Evolutionary conservation across 2,113 vertebrate species (phyloP), one percentile per base, ranked within the genome.

Genomic region (Myrmecobius fasciatus): DNA sequence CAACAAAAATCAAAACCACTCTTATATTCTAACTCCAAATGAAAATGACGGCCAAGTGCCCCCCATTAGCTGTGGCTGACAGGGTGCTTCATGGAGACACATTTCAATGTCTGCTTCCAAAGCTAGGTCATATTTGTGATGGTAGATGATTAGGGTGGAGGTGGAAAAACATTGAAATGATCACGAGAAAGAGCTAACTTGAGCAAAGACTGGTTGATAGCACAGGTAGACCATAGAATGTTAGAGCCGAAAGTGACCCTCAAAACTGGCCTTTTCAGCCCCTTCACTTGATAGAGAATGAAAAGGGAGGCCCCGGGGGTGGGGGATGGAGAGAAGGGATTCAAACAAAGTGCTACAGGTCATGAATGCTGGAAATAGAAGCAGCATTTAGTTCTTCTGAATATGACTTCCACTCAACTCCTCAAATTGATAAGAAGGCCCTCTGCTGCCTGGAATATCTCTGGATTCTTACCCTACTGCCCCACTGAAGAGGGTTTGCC

Each of bases 41-140:
- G 4, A 88, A 31, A 95, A 90, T 93, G 92, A 92, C 53, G 95
- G 67, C 17, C 67, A 96, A 95, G 92, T 94, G 22, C 46, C 91
- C 94, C 54, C 36, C 94, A 92, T 91, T 26, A 75, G 25, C 53
- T 89, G 89, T 92, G 95, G 96, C n/a, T 53, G 93, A 60, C 56
- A 36, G 20, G 91, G 28, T 12, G 53, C 5, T 54, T 94, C 94
- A 83, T 47, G 92, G 6, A 75, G 8, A 3, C 88, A 92, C 56
- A 3, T 56, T 96, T 92, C 36, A 89, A 46, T 9, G 52, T 91
- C 94, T 95, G 25, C 95, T 89, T 25, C 51, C 92, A 56, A 53
- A 95, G 28, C 43, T 53, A 60, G 53, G 94, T 54, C 17, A 4
- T 7, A 94, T 89, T 96, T 96, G 7, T 92, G 89, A 83, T 53